phyloP scores from a whole-genome alignment of 2,888 invertebrate species.

The Pyrgus malvae region DNA sequence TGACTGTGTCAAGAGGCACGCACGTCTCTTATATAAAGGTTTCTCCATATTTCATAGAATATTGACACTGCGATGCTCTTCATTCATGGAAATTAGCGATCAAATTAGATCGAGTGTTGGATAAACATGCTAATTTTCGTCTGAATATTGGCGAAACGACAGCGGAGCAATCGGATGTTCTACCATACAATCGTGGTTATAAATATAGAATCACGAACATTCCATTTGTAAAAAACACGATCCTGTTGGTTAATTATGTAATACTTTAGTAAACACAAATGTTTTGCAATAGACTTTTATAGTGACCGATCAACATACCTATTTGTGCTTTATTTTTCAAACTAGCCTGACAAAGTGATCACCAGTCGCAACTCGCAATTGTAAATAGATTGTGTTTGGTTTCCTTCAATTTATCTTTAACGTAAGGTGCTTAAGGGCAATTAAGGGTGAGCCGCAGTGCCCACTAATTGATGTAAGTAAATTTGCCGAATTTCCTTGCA shows the following conservation, averaged over 20 bases:
- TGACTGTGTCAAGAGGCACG: neutral
- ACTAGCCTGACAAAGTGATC: too few species aligned
- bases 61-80: slow-evolving; percentile 4
- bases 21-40: slow-evolving; percentile 4
- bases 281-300: too few species aligned
- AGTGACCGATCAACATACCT: too few species aligned
- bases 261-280: too few species aligned
- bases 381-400: too few species aligned
- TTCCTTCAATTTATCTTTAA: too few species aligned
- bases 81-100: slow-evolving; percentile 17
- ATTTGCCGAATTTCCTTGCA: slow-evolving; percentile 57
- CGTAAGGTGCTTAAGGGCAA: too few species aligned
- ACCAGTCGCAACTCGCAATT: too few species aligned
- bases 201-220: slow-evolving; percentile 3
- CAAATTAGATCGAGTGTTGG: slow-evolving; percentile 20
- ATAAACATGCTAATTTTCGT: slow-evolving; percentile 50
- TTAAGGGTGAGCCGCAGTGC: slow-evolving; percentile 47
- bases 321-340: too few species aligned
- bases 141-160: slow-evolving; percentile 45
- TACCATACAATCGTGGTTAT: neutral
- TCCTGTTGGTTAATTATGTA: too few species aligned
- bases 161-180: neutral
- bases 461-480: slow-evolving; percentile 51
- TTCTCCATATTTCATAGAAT: neutral
- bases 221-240: slow-evolving; percentile 3